Conservation (phyloP, 2,888 invertebrate genomes). For the Chymomyza caudatula region DNA sequence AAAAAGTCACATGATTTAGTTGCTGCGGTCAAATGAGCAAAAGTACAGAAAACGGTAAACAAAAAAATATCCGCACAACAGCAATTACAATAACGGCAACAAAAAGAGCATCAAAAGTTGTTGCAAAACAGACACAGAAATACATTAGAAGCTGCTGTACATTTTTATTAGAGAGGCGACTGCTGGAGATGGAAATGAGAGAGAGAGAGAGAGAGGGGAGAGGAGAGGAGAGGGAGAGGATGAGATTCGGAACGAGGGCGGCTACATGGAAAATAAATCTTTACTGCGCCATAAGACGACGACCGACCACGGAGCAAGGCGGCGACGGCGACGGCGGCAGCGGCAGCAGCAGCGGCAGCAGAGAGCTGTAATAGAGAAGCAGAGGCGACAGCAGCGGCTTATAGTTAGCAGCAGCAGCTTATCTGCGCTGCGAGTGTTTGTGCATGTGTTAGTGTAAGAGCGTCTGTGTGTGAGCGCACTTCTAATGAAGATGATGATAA, state of each 20-base stretch:
- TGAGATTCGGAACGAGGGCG: constrained; percentile 18
- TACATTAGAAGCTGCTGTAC: constrained; percentile 56
- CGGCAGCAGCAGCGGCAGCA: constrained; percentile 11
- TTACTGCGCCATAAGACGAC: constrained; percentile 71
- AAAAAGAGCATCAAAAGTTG: background rate
- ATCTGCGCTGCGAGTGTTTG: constrained; percentile 26
- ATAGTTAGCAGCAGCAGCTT: constrained; percentile 35
- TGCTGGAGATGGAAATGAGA: background rate
- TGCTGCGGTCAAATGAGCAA: constrained; percentile 44
- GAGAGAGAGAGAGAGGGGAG: too few relatives aligned
- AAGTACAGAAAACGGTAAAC: constrained; percentile 24
- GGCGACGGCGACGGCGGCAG: constrained; percentile 20
- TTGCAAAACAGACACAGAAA: constrained; percentile 30
- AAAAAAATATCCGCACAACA: constrained; percentile 61
- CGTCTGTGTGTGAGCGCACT: constrained; percentile 15
- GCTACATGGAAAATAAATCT: constrained; percentile 66
- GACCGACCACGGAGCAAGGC: background rate
- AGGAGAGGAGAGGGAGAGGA: background rate
- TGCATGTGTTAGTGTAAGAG: constrained; percentile 15
- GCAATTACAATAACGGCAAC: constrained; percentile 23
- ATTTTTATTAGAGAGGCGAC: too few relatives aligned
- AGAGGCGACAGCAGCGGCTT: constrained; percentile 12
- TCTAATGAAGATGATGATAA: constrained; percentile 70
- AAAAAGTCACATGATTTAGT: constrained; percentile 67
- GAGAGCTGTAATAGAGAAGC: constrained; percentile 51